Conservation (phyloP, 2,888 invertebrate genomes). For the Sarcophaga rosellei region DNA sequence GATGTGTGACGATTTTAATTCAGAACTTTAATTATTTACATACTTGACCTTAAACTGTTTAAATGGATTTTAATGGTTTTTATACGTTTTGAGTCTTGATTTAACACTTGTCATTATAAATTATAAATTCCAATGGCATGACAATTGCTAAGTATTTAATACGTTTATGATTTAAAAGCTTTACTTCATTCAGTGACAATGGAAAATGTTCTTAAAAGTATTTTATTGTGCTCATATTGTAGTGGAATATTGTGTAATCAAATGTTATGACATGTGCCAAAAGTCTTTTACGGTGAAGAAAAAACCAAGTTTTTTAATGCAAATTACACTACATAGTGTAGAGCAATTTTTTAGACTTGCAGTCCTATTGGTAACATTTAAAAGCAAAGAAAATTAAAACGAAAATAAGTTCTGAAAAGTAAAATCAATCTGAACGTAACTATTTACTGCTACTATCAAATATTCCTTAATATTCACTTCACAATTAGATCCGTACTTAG, state of each 20-base stretch:
- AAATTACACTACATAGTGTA: neutral
- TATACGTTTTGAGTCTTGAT: constrained; percentile 31
- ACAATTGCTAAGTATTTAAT: constrained; percentile 16
- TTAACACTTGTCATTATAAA: constrained; percentile 42
- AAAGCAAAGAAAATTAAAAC: neutral
- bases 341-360: neutral
- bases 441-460: too few relatives aligned
- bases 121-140: constrained; percentile 13
- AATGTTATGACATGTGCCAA: constrained; percentile 58
- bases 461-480: rapidly evolving
- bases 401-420: neutral
- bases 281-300: constrained; percentile 53
- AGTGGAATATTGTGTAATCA: constrained; percentile 32
- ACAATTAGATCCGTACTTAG: too few relatives aligned
- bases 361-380: neutral
- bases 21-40: neutral
- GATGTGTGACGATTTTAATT: constrained; percentile 12
- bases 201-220: neutral
- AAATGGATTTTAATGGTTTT: constrained; percentile 40
- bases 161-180: constrained; percentile 37
- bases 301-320: constrained; percentile 5
- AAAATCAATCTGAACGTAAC: too few relatives aligned
- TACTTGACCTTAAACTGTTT: constrained; percentile 60
- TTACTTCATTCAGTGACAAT: constrained; percentile 25
- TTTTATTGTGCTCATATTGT: constrained; percentile 12